phyloP scores from a whole-genome alignment of 2,797 vertebrate genomes.

The Nasua narica region DNA sequence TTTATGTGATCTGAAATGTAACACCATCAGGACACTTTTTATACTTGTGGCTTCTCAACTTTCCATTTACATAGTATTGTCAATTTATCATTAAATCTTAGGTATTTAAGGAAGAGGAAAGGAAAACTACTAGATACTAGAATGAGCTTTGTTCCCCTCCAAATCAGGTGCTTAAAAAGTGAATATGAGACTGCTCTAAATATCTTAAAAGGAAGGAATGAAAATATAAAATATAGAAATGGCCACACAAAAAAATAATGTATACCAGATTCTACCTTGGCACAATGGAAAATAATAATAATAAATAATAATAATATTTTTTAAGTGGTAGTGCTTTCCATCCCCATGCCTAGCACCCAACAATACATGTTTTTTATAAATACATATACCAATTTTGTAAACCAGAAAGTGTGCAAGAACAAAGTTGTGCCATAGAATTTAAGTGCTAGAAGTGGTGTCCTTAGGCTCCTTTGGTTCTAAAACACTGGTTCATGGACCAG shows the following conservation, averaged over 20 bases:
- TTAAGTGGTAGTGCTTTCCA: neutral
- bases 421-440: neutral
- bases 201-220: neutral
- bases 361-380: neutral
- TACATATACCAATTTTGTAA: neutral
- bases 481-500: neutral
- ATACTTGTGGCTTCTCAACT: neutral
- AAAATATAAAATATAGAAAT: neutral
- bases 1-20: neutral
- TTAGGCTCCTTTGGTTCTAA: neutral
- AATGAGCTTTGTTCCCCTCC: neutral
- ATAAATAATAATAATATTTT: neutral
- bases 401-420: neutral
- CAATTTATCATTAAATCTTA: neutral
- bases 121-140: neutral
- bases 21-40: neutral
- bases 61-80: neutral
- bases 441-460: neutral
- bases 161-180: neutral
- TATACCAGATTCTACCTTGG: neutral
- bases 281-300: neutral
- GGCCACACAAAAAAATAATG: neutral
- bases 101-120: neutral
- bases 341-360: neutral
- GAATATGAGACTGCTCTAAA: neutral